Conservation (phyloP, 2,888 invertebrate genomes). For the Eilema griseolum region DNA sequence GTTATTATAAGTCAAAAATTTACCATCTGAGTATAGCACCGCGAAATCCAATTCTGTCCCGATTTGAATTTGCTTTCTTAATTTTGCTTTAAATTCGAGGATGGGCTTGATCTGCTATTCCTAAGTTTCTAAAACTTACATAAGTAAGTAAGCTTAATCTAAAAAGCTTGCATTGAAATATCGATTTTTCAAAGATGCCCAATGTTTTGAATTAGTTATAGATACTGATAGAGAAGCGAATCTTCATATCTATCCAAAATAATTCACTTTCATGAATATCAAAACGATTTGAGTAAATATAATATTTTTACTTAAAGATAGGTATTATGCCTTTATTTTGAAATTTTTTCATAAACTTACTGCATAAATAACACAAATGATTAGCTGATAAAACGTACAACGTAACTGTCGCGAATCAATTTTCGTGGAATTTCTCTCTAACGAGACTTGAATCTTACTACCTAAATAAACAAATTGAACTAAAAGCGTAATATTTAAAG, state of each 20-base stretch:
- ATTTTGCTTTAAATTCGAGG: not conserved
- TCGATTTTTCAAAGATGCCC: not conserved
- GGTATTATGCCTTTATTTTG: not conserved
- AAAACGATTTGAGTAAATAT: not conserved
- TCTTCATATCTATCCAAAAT: not conserved
- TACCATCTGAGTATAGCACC: slow-evolving; percentile 1
- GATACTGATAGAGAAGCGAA: not conserved
- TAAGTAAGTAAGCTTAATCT: not conserved
- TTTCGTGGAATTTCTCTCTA: not conserved
- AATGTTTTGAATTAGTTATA: no score
- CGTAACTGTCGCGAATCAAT: not conserved
- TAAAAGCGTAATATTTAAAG: not conserved
- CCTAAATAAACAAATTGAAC: not conserved
- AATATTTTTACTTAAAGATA: not conserved
- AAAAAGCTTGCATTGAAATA: not conserved
- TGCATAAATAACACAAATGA: not conserved
- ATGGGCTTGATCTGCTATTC: not conserved
- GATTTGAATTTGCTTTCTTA: not conserved
- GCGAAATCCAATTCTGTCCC: not conserved
- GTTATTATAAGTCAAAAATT: slow-evolving; percentile 1
- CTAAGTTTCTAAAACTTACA: not conserved
- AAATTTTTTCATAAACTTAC: not conserved
- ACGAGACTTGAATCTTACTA: not conserved
- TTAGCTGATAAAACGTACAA: no score
- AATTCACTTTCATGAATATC: not conserved